phyloP scores from a whole-genome alignment of 23 tunicate genomes.

The Ciona savignyi region DNA sequence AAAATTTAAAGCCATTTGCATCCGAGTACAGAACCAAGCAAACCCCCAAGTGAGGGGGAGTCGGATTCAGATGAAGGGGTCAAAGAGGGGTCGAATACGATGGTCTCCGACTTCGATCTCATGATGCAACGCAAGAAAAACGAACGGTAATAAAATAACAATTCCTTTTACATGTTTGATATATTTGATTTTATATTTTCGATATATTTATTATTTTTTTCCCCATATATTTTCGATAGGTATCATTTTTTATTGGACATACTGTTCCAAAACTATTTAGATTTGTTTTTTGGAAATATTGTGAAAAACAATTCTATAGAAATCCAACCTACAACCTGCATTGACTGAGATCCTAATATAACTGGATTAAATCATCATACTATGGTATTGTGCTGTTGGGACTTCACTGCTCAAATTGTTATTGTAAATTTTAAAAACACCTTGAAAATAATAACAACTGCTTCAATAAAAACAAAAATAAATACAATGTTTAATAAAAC shows the following conservation, averaged over 20 bases:
- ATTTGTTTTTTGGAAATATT: neutral
- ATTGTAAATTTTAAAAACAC: no score
- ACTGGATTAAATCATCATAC: neutral
- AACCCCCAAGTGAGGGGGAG: slow-evolving; percentile 5
- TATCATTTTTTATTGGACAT: neutral
- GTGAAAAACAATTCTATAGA: neutral
- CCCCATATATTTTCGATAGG: neutral
- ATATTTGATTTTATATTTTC: neutral
- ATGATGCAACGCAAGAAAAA: slow-evolving; percentile 84
- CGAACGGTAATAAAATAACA: slow-evolving; percentile 34
- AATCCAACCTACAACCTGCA: neutral
- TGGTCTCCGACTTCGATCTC: slow-evolving; percentile 82
- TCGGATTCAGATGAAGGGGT: slow-evolving; percentile 57
- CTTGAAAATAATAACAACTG: no score
- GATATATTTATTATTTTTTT: neutral
- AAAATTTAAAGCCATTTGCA: no score
- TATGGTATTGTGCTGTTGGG: no score
- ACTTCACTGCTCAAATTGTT: no score
- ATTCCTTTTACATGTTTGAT: neutral
- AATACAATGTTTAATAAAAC: no score
- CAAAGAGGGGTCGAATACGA: slow-evolving; percentile 5
- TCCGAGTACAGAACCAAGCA: slow-evolving; percentile 2
- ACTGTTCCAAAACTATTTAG: no score
- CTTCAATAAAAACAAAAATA: no score
- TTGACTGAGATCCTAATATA: neutral